Conservation (phyloP, 2,797 vertebrate species). For the Sciurus vulgaris region DNA sequence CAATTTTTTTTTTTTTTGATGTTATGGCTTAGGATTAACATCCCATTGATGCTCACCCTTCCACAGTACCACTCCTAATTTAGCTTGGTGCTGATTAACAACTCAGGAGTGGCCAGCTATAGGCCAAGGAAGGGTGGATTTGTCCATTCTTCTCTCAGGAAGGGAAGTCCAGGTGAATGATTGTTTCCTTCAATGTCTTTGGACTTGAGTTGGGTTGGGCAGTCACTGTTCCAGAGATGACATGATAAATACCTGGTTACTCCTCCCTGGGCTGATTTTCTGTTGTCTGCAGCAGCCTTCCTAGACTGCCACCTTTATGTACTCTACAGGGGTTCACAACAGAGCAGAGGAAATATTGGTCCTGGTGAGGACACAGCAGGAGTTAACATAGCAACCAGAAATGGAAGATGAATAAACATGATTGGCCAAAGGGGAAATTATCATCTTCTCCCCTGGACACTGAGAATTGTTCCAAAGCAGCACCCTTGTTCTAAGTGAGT, state of each 20-base stretch:
- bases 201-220: not conserved
- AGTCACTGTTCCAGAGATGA: not conserved
- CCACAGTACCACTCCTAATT: not conserved
- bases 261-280: not conserved
- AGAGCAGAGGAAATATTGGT: not conserved
- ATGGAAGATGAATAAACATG: not conserved
- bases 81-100: not conserved
- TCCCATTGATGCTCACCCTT: not conserved
- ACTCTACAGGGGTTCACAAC: not conserved
- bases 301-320: not conserved
- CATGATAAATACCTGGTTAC: not conserved
- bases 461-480: not conserved
- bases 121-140: not conserved
- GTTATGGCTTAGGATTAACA: not conserved
- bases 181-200: not conserved
- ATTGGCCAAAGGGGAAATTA: not conserved
- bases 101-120: not conserved
- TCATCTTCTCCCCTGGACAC: not conserved
- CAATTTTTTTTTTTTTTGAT: not conserved
- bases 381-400: not conserved
- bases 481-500: not conserved
- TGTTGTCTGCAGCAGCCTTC: not conserved
- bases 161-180: not conserved
- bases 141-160: not conserved
- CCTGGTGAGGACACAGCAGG: not conserved